Evolutionary conservation across 2,797 vertebrate genomes (phyloP).

Genomic region (Crocidura indochinensis): DNA sequence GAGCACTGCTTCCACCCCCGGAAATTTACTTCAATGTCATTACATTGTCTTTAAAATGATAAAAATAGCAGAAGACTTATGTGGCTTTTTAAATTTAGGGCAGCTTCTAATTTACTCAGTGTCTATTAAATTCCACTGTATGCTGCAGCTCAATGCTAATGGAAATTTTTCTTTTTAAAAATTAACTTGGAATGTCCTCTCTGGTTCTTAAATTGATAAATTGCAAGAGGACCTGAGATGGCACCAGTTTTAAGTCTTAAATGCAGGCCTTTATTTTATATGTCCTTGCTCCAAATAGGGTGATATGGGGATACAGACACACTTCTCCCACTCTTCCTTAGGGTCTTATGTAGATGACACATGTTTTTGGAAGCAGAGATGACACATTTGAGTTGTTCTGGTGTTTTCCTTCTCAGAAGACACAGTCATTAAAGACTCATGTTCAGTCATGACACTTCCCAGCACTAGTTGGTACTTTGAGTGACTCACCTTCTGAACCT

Average conservation of each 20-base stretch:
- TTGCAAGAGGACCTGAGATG: not conserved
- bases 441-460: not conserved
- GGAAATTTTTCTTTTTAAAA: conserved; percentile 75
- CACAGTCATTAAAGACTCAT: not conserved
- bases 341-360: not conserved
- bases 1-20: not conserved
- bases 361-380: not conserved
- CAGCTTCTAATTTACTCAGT: conserved; percentile 72
- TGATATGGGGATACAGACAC: accelerated
- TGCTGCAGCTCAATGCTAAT: conserved; percentile 31
- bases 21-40: conserved; percentile 64
- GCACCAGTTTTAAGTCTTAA: not conserved
- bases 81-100: conserved; percentile 76
- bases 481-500: not conserved
- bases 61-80: conserved; percentile 73
- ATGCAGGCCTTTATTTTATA: not conserved
- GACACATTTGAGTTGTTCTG: not conserved
- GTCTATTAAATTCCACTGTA: conserved; percentile 62
- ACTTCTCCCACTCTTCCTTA: accelerated
- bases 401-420: not conserved
- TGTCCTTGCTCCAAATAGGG: accelerated
- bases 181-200: conserved; percentile 59
- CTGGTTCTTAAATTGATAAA: conserved; percentile 49
- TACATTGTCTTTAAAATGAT: conserved; percentile 69
- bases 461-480: not conserved